phyloP scores from a whole-genome alignment of 2,888 invertebrate species.

The Zaprionus obscuricornis region DNA sequence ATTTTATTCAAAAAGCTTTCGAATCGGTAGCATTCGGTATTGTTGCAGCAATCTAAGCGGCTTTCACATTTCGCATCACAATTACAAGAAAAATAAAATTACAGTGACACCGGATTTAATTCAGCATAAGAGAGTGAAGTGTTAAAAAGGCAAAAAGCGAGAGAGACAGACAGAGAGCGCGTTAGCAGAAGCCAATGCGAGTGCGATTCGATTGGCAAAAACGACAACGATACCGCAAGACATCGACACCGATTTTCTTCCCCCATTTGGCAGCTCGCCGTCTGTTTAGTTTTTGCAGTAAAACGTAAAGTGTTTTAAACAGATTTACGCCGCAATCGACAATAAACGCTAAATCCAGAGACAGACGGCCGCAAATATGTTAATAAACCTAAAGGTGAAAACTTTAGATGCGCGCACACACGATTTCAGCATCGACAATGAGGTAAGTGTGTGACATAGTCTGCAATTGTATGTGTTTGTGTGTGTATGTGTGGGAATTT shows the following conservation, averaged over 20 bases:
- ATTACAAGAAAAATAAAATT: not conserved
- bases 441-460: slow-evolving; percentile 86
- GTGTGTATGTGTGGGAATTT: slow-evolving; percentile 12
- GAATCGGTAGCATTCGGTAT: slow-evolving; percentile 12
- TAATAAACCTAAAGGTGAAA: slow-evolving; percentile 93
- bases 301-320: slow-evolving; percentile 1
- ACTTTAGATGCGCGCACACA: slow-evolving; percentile 95
- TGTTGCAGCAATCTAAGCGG: not conserved
- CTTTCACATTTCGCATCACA: not conserved
- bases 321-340: slow-evolving; percentile 33
- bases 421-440: slow-evolving; percentile 91
- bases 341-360: slow-evolving; percentile 4
- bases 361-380: slow-evolving; percentile 72
- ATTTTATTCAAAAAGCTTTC: slow-evolving; percentile 6
- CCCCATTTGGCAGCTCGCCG: slow-evolving; percentile 19
- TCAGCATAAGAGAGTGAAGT: not conserved
- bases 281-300: slow-evolving; percentile 34
- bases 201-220: slow-evolving; percentile 47
- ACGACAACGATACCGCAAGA: slow-evolving; percentile 41
- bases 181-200: slow-evolving; percentile 12
- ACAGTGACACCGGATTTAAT: slow-evolving; percentile 25
- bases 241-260: slow-evolving; percentile 43
- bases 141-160: slow-evolving; percentile 3
- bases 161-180: slow-evolving; percentile 13
- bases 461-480: not conserved